phyloP scores from a whole-genome alignment of 2,797 vertebrate species.

The Schizothorax lantsangensis region DNA sequence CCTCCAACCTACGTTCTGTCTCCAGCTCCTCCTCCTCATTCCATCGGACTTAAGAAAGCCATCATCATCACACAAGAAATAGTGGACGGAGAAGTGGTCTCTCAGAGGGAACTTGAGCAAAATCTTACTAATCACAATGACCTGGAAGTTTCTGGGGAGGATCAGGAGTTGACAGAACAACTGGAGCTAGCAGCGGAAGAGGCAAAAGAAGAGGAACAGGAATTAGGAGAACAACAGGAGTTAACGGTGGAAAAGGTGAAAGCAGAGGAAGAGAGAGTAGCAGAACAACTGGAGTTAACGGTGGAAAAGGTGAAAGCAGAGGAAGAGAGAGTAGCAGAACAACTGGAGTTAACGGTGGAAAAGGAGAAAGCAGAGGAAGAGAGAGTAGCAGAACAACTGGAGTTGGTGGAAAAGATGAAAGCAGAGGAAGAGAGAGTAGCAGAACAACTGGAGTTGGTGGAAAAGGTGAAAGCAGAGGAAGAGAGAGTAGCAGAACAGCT shows the following conservation, averaged over 20 bases:
- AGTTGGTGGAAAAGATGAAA: background rate
- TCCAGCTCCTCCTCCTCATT: constrained; percentile 54
- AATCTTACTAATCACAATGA: constrained; percentile 41
- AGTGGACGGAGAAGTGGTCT: constrained; percentile 56
- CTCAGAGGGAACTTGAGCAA: constrained; percentile 49
- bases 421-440: background rate
- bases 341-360: background rate
- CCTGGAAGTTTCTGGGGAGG: background rate
- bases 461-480: background rate
- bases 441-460: background rate
- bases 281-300: too few relatives aligned
- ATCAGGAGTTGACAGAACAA: background rate
- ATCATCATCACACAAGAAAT: constrained; percentile 59
- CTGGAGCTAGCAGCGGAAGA: background rate
- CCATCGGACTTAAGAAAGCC: constrained; percentile 58
- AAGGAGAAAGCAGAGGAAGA: background rate
- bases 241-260: background rate
- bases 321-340: background rate
- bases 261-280: background rate
- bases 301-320: background rate
- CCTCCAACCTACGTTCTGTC: constrained; percentile 1
- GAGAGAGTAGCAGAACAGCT: background rate
- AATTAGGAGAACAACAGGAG: background rate
- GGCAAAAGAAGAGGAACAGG: background rate
- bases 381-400: background rate